Conservation (phyloP, 2,888 invertebrate species). For the Scelioninae gen. 1 region DNA sequence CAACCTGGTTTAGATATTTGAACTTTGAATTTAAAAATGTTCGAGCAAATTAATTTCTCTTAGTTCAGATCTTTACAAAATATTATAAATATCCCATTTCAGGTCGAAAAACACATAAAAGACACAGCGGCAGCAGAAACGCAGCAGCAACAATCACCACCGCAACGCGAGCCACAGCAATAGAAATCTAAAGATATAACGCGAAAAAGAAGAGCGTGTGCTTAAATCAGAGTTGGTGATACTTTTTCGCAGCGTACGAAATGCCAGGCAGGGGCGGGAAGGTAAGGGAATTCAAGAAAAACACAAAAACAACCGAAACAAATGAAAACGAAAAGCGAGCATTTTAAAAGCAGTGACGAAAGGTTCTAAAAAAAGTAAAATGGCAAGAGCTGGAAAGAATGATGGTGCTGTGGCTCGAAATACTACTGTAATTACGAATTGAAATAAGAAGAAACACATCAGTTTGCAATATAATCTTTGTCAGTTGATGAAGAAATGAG, state of each 20-base stretch:
- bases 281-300: constrained; percentile 34
- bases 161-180: constrained; percentile 77
- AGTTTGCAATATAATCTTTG: constrained; percentile 69
- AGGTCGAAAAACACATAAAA: constrained; percentile 83
- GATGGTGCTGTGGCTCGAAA: too few species aligned
- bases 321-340: constrained; percentile 28
- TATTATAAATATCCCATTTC: background rate
- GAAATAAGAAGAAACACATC: constrained; percentile 61
- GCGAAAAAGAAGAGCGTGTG: constrained; percentile 68
- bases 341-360: too few species aligned
- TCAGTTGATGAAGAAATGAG: constrained; percentile 7
- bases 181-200: constrained; percentile 76
- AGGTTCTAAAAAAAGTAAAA: too few species aligned
- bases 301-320: constrained; percentile 17
- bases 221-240: constrained; percentile 51
- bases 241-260: constrained; percentile 57
- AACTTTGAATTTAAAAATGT: too few species aligned
- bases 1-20: too few species aligned
- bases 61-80: too few species aligned
- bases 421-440: constrained; percentile 36
- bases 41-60: too few species aligned
- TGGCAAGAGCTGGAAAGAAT: too few species aligned
- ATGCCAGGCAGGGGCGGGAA: constrained; percentile 31
- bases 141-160: constrained; percentile 76
- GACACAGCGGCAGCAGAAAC: constrained; percentile 79